Percentiles rank a stretch among this genome's conserved stretches.
These are phyloP conservation scores for Styela plicata DNA, from an alignment of 23 tunicate genomes.

Conservation along the genomic window DNA sequence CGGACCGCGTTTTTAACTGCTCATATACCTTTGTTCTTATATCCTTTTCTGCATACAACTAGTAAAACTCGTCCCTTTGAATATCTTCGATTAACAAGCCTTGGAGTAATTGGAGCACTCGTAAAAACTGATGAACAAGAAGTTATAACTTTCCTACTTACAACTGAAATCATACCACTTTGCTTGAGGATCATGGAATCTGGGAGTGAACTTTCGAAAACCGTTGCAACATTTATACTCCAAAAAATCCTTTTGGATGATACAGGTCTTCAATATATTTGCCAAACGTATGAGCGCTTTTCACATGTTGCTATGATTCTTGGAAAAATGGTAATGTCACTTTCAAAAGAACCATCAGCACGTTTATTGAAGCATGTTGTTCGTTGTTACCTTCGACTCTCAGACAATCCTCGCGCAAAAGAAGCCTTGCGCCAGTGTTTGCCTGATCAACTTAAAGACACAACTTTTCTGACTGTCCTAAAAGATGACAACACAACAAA, in stretches of 20 bases:
- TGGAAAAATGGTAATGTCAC: slow-evolving; percentile 88
- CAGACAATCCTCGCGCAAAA: slow-evolving; percentile 98
- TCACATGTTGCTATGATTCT: slow-evolving; percentile 97
- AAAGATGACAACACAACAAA: slow-evolving; percentile 97
- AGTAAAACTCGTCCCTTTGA: slow-evolving; percentile 95
- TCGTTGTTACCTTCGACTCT: slow-evolving; percentile 94
- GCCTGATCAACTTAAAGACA: slow-evolving; percentile 97
- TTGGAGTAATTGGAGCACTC: slow-evolving; percentile 96
- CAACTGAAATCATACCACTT: slow-evolving; percentile 97
- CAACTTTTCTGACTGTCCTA: slow-evolving; percentile 73
- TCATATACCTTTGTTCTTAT: slow-evolving; percentile 94
- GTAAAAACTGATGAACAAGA: slow-evolving; percentile 99
- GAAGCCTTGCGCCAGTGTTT: slow-evolving; percentile 98
- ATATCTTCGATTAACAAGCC: slow-evolving; percentile 86
- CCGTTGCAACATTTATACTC: slow-evolving; percentile 96
- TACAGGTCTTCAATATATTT: slow-evolving; percentile 86
- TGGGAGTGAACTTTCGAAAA: slow-evolving; percentile 94
- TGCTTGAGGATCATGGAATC: slow-evolving; percentile 96
- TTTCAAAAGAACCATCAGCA: slow-evolving; percentile 94
- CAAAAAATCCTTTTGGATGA: slow-evolving; percentile 92
- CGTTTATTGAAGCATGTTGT: slow-evolving; percentile 94
- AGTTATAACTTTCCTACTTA: slow-evolving; percentile 90
- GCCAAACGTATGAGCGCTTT: slow-evolving; percentile 98
- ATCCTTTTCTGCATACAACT: slow-evolving; percentile 95
- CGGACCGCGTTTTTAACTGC: slow-evolving; percentile 85